Percentiles rank a stretch among this genome's conserved stretches.
Conservation (phyloP, 2,888 invertebrate genomes). For the Agrypnus murinus region DNA sequence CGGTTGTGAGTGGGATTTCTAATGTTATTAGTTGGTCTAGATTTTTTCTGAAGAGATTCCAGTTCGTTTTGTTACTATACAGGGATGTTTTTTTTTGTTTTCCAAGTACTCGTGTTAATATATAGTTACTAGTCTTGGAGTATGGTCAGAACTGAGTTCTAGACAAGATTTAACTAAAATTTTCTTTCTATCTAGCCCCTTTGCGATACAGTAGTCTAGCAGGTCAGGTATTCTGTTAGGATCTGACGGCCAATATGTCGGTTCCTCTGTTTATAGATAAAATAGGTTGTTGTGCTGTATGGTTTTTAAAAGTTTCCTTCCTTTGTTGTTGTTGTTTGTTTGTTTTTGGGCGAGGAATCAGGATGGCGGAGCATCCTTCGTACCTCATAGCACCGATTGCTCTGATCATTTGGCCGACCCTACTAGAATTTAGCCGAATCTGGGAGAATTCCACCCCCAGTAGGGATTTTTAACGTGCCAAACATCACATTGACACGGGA, state of each 20-base stretch:
- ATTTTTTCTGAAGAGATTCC: constrained; percentile 23
- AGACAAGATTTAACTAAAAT: constrained; percentile 17
- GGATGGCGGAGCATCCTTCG: too few relatives aligned
- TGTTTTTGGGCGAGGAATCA: too few relatives aligned
- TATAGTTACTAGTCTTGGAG: constrained; percentile 12
- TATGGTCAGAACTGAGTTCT: constrained; percentile 7
- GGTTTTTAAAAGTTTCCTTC: constrained; percentile 12
- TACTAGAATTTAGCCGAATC: too few relatives aligned
- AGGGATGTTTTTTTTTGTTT: constrained; percentile 17
- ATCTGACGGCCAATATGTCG: constrained; percentile 21
- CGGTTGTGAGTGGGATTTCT: constrained; percentile 17
- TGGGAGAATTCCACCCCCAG: too few relatives aligned
- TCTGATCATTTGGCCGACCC: too few relatives aligned
- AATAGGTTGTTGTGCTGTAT: neutral
- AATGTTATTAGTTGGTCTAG: constrained; percentile 21
- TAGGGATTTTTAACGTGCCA: too few relatives aligned
- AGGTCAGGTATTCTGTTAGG: constrained; percentile 7
- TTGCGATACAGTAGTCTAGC: constrained; percentile 3
- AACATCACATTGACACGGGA: too few relatives aligned
- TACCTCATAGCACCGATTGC: too few relatives aligned
- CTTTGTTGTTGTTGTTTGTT: too few relatives aligned
- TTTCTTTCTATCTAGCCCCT: constrained; percentile 13
- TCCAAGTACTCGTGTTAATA: constrained; percentile 6
- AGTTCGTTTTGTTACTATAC: constrained; percentile 10
- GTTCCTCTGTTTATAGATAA: too few relatives aligned